A percentile compares a stretch with the other conserved stretches of the same genome.
These are phyloP conservation scores for Centropristis striata DNA, from an alignment of 2,113 vertebrate species.

Conservation along the genomic window DNA sequence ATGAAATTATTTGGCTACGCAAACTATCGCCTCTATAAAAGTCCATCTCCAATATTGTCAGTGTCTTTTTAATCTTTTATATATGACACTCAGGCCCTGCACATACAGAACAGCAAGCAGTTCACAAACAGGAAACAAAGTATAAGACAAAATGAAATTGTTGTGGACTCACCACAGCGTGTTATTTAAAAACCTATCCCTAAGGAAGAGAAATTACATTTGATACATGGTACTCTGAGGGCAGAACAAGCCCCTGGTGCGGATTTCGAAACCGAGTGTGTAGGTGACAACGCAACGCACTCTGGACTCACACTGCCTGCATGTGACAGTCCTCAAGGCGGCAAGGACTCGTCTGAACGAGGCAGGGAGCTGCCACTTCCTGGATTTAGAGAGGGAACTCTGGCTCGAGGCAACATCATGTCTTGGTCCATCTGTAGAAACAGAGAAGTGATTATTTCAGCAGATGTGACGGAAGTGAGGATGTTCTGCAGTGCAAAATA, in stretches of 20 bases:
- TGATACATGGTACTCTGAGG: background rate
- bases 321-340: slow-evolving; percentile 34
- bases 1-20: background rate
- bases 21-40: background rate
- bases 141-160: background rate
- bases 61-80: background rate
- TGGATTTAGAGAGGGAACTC: slow-evolving; percentile 74
- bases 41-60: background rate
- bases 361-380: slow-evolving; percentile 84
- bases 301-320: slow-evolving; percentile 11
- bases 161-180: slow-evolving; percentile 1
- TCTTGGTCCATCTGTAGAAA: slow-evolving; percentile 83
- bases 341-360: slow-evolving; percentile 79
- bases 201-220: slow-evolving; percentile 27
- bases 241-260: background rate
- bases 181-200: slow-evolving; percentile 10
- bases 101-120: background rate
- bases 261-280: background rate
- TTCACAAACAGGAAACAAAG: background rate
- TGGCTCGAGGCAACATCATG: slow-evolving; percentile 85
- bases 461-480: background rate
- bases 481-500: background rate
- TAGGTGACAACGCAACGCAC: background rate
- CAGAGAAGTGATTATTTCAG: slow-evolving; percentile 1
- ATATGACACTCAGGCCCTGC: background rate